A percentile compares a stretch with the other conserved stretches of the same genome.
Evolutionary conservation across 1,140 invertebrate species (phyloP).

Genomic region (Pectinophora gossypiella): DNA sequence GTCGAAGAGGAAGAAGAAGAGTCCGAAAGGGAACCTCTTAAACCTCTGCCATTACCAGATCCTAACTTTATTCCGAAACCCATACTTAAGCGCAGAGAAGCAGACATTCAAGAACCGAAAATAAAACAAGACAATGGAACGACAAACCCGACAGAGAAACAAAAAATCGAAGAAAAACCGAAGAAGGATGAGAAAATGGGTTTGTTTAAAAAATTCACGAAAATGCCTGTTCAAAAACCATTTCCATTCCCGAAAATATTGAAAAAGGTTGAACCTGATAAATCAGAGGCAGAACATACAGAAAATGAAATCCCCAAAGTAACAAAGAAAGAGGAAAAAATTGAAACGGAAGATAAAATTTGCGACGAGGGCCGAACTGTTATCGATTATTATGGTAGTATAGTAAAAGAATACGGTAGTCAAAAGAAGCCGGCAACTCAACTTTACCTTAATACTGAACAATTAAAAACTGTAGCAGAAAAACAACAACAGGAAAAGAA

Average conservation of each 20-base stretch:
- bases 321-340: slow-evolving; percentile 38
- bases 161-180: slow-evolving; percentile 34
- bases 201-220: slow-evolving; percentile 69
- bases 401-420: slow-evolving; percentile 81
- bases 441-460: slow-evolving; percentile 79
- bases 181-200: slow-evolving; percentile 32
- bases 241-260: slow-evolving; percentile 59
- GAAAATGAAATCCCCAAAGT: slow-evolving; percentile 27
- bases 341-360: slow-evolving; percentile 50
- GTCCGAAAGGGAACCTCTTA: slow-evolving; percentile 74
- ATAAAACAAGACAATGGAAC: slow-evolving; percentile 50
- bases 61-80: slow-evolving; percentile 84
- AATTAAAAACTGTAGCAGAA: slow-evolving; percentile 78
- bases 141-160: slow-evolving; percentile 10
- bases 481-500: slow-evolving; percentile 41
- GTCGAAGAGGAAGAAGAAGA: slow-evolving; percentile 69
- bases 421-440: slow-evolving; percentile 74
- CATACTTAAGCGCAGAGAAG: slow-evolving; percentile 79
- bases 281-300: slow-evolving; percentile 22
- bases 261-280: slow-evolving; percentile 55
- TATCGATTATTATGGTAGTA: slow-evolving; percentile 87
- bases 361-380: slow-evolving; percentile 81
- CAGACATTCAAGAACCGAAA: slow-evolving; percentile 21
- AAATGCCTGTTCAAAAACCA: slow-evolving; percentile 63
- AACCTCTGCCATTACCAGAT: slow-evolving; percentile 76